Evolutionary conservation across 2,888 invertebrate species (phyloP).

Genomic region (Sinohyriopsis cumingii): DNA sequence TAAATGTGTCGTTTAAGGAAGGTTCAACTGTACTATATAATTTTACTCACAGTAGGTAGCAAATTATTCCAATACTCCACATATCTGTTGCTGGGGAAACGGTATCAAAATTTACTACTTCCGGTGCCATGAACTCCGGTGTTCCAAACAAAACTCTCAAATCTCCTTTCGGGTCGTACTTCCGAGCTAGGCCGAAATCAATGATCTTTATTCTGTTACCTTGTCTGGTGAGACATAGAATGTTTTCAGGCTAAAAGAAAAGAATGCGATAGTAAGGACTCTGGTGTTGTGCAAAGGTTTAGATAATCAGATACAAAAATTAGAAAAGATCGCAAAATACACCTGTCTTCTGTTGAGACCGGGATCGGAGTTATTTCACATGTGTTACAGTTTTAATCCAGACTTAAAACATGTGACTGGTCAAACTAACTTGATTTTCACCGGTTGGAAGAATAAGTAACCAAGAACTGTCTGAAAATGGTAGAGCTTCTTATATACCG

Average conservation of each 20-base stretch:
- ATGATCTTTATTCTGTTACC: slow-evolving; percentile 99
- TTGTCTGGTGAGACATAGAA: slow-evolving; percentile 93
- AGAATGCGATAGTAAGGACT: neutral
- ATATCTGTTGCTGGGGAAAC: slow-evolving; percentile 97
- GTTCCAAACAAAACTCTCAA: slow-evolving; percentile 93
- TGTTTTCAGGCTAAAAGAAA: slow-evolving; percentile 91
- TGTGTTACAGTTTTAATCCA: too few species aligned
- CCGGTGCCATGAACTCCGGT: slow-evolving; percentile 98
- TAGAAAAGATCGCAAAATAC: neutral
- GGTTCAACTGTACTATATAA: too few species aligned
- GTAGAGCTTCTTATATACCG: too few species aligned
- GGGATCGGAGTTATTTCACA: too few species aligned
- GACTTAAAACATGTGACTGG: too few species aligned
- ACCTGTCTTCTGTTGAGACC: too few species aligned
- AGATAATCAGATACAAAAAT: too few species aligned
- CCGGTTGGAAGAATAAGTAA: too few species aligned
- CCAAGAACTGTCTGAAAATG: too few species aligned
- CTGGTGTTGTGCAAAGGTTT: too few species aligned
- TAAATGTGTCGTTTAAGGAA: too few species aligned
- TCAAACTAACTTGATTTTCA: too few species aligned
- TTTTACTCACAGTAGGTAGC: slow-evolving; percentile 93
- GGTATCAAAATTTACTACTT: slow-evolving; percentile 98
- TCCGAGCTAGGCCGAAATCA: slow-evolving; percentile 96
- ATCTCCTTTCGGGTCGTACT: slow-evolving; percentile 92
- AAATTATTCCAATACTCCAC: slow-evolving; percentile 99